Percentiles rank a stretch among this genome's conserved stretches.
These are phyloP conservation scores for Morpho helenor DNA, from an alignment of 2,888 invertebrate species.

Conservation along the genomic window DNA sequence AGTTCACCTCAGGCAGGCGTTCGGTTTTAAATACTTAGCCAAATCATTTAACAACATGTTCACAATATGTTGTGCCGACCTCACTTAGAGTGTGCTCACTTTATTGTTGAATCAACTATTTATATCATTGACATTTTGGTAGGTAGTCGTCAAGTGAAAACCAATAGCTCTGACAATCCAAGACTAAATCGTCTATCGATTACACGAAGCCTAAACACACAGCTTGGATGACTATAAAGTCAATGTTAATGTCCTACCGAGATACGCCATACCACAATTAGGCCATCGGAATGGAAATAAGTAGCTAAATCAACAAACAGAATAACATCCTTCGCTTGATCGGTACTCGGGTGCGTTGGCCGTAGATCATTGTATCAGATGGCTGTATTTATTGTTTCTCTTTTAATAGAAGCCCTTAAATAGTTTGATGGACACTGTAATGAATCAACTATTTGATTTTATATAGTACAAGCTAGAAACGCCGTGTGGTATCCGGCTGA, in stretches of 20 bases:
- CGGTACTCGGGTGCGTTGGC: slow-evolving; percentile 48
- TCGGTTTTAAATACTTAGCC: no score
- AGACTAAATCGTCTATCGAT: neutral
- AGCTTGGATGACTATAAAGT: slow-evolving; percentile 56
- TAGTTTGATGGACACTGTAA: slow-evolving; percentile 16
- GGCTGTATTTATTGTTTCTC: slow-evolving; percentile 32
- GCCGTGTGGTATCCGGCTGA: no score
- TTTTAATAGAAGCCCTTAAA: slow-evolving; percentile 25
- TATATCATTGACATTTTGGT: no score
- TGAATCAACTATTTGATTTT: slow-evolving; percentile 1
- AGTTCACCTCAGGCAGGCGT: no score
- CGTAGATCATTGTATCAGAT: slow-evolving; percentile 38
- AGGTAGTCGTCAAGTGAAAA: no score
- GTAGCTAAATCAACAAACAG: slow-evolving; percentile 59
- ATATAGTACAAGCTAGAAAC: neutral
- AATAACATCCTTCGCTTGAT: slow-evolving; percentile 45
- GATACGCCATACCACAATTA: slow-evolving; percentile 57
- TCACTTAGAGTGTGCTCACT: no score
- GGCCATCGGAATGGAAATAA: slow-evolving; percentile 52
- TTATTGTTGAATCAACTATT: no score
- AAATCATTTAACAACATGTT: no score
- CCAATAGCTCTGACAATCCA: neutral
- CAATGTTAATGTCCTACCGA: slow-evolving; percentile 52
- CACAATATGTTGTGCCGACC: no score
- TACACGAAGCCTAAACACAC: slow-evolving; percentile 16